Conservation (phyloP, 2,113 vertebrate genomes). For the Dasyurus viverrinus region DNA sequence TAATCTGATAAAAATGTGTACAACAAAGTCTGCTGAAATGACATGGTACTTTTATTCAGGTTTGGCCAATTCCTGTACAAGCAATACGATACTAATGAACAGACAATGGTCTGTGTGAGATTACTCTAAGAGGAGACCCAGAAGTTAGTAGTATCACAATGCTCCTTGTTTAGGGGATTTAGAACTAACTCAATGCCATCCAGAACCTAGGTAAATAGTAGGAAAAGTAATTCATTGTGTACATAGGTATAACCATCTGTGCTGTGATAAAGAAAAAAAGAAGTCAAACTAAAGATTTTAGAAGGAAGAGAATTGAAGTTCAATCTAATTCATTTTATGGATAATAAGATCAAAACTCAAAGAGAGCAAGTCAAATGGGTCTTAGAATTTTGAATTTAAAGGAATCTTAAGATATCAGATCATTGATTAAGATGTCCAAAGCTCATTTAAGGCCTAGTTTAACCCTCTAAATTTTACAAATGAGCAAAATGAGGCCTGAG, state of each 20-base stretch:
- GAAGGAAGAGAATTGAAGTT: not conserved
- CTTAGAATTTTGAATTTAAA: not conserved
- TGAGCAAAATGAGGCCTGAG: not conserved
- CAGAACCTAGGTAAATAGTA: not conserved
- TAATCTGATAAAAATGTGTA: conserved; percentile 67
- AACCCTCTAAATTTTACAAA: not conserved
- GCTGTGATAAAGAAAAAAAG: not conserved
- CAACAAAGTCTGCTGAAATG: conserved; percentile 72
- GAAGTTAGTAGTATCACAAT: conserved; percentile 3
- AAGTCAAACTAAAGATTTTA: not conserved
- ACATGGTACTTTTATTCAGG: conserved; percentile 44
- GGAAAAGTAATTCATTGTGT: not conserved
- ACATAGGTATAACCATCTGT: not conserved
- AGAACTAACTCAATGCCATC: not conserved
- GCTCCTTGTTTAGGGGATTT: not conserved
- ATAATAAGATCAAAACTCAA: not conserved
- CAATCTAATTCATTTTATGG: not conserved
- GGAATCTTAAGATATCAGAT: not conserved
- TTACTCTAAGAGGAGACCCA: conserved; percentile 61
- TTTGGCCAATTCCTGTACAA: conserved; percentile 61
- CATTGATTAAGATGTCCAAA: not conserved
- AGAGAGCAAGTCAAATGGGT: not conserved
- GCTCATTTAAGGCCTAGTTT: not conserved
- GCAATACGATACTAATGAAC: conserved; percentile 64
- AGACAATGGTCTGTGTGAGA: conserved; percentile 53